Evolutionary conservation across 2,113 vertebrate species (phyloP).

Genomic region (Pampusana beccarii): DNA sequence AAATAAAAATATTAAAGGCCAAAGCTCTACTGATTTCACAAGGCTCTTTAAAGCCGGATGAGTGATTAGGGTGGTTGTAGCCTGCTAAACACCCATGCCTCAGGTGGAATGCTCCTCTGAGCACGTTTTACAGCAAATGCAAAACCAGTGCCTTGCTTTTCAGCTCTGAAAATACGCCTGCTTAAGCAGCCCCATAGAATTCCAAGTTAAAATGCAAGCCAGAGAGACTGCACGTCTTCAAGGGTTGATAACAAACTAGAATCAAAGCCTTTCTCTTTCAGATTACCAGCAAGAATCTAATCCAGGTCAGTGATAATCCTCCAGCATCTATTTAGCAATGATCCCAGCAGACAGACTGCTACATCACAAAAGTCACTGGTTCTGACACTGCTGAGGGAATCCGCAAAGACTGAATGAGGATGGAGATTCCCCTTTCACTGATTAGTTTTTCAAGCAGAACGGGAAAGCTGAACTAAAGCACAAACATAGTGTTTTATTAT

Average conservation of each 20-base stretch:
- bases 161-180: neutral
- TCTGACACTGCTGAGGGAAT: neutral
- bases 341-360: conserved; percentile 12
- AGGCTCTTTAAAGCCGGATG: neutral
- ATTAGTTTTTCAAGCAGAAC: neutral
- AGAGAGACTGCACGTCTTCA: conserved; percentile 10
- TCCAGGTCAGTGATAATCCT: conserved; percentile 53
- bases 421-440: neutral
- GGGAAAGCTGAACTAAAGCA: neutral
- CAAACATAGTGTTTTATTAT: neutral
- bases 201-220: conserved; percentile 58
- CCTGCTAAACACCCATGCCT: conserved; percentile 21
- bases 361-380: neutral
- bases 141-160: neutral
- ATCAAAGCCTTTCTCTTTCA: conserved; percentile 47
- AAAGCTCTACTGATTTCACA: conserved; percentile 41
- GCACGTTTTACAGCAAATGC: neutral
- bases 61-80: neutral
- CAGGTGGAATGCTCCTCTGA: conserved; percentile 39
- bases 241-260: conserved; percentile 40
- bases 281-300: conserved; percentile 48
- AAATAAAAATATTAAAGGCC: conserved; percentile 55
- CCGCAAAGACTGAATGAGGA: neutral
- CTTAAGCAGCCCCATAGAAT: conserved; percentile 18
- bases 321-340: neutral